Conservation (phyloP, 2,113 vertebrate genomes). For the Cryptotis parvus region DNA sequence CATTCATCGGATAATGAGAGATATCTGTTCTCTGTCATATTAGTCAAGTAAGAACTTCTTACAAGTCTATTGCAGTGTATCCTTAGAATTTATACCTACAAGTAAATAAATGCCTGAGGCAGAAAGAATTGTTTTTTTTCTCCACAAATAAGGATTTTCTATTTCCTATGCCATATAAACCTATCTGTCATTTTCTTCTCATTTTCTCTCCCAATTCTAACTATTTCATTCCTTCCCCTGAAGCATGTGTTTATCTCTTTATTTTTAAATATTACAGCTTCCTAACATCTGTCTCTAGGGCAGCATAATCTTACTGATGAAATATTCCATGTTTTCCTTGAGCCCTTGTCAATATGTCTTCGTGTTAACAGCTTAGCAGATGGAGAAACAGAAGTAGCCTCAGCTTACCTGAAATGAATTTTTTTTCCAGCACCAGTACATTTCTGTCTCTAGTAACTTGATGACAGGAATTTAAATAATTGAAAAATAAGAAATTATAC, state of each 20-base stretch:
- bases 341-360: conserved; percentile 92
- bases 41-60: conserved; percentile 57
- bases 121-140: conserved; percentile 71
- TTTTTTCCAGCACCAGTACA: conserved; percentile 71
- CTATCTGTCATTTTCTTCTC: conserved; percentile 56
- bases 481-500: conserved; percentile 54
- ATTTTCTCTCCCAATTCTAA: conserved; percentile 76
- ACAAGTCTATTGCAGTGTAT: not conserved
- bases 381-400: conserved; percentile 86
- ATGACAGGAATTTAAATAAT: conserved; percentile 14
- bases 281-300: conserved; percentile 92
- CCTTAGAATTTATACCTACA: conserved; percentile 29
- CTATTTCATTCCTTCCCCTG: conserved; percentile 81
- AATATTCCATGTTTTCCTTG: conserved; percentile 92
- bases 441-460: conserved; percentile 34
- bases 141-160: conserved; percentile 68
- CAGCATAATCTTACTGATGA: conserved; percentile 92
- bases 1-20: conserved; percentile 55
- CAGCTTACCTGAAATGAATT: conserved; percentile 88
- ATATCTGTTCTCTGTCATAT: conserved; percentile 58
- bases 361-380: conserved; percentile 90
- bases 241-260: conserved; percentile 91
- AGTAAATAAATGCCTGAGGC: conserved; percentile 56
- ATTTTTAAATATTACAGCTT: conserved; percentile 91
- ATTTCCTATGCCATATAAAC: conserved; percentile 9